Percentiles rank a stretch among this genome's conserved stretches.
Evolutionary conservation across 2,797 vertebrate species (phyloP).

Genomic region (Pterois miles): DNA sequence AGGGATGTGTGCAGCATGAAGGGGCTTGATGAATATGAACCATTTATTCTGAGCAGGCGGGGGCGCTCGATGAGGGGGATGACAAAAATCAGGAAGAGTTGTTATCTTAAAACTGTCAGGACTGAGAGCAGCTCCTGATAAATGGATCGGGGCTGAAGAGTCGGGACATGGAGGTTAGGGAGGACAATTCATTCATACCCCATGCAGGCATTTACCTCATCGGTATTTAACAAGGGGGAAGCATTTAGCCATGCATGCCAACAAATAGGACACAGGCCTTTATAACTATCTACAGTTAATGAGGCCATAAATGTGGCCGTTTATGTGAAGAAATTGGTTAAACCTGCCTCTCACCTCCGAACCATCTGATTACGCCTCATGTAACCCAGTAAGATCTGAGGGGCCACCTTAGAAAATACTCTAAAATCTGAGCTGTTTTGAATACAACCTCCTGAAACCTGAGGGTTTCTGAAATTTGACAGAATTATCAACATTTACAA

Average conservation of each 20-base stretch:
- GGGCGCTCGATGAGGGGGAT: neutral
- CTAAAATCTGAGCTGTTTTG: no score
- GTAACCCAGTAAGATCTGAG: no score
- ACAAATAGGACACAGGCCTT: conserved; percentile 7
- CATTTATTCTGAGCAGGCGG: neutral
- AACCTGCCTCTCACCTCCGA: neutral
- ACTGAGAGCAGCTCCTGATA: neutral
- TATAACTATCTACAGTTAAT: conserved; percentile 4
- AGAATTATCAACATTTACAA: no score
- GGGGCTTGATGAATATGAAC: neutral
- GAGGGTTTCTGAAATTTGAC: no score
- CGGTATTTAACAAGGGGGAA: neutral
- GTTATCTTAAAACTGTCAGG: conserved; percentile 1
- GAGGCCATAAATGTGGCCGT: neutral
- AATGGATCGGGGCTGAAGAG: conserved; percentile 10
- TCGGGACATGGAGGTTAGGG: neutral
- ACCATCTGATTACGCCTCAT: conserved; percentile 3
- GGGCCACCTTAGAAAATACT: no score
- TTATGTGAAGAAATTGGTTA: neutral
- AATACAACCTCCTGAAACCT: no score
- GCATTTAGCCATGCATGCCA: neutral
- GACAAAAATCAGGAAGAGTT: conserved; percentile 11
- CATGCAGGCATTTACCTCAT: neutral
- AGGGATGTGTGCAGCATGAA: neutral
- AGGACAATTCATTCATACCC: neutral